phyloP scores from a whole-genome alignment of 2,888 invertebrate genomes.

The Pammene aurita region DNA sequence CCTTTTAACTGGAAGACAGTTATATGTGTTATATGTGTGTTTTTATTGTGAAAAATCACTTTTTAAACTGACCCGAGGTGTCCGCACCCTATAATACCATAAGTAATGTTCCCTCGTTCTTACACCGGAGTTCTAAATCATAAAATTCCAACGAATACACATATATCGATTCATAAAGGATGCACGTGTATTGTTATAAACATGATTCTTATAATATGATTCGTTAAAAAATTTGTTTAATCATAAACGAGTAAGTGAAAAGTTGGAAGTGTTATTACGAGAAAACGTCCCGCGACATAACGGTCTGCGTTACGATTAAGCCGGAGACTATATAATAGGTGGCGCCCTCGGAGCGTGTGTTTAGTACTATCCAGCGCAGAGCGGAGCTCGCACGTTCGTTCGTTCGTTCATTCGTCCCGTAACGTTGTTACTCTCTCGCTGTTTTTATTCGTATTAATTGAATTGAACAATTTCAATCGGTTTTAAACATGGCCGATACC shows the following conservation, averaged over 20 bases:
- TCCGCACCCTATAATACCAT: slow-evolving; percentile 24
- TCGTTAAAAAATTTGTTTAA: slow-evolving; percentile 23
- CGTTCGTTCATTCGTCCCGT: not conserved
- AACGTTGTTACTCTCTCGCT: too few species aligned
- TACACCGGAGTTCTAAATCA: not conserved
- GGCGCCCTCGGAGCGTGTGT: slow-evolving; percentile 7
- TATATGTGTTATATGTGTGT: not conserved
- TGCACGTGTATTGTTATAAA: not conserved
- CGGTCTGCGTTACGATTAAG: slow-evolving; percentile 24
- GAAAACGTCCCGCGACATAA: slow-evolving; percentile 29
- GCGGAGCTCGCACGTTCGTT: not conserved
- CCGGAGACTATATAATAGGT: slow-evolving; percentile 20
- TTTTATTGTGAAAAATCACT: slow-evolving; percentile 36
- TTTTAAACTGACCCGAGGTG: slow-evolving; percentile 36
- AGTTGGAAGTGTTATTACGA: slow-evolving; percentile 36
- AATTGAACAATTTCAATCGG: too few species aligned
- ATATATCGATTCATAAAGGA: slow-evolving; percentile 34
- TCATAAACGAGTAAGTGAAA: slow-evolving; percentile 35
- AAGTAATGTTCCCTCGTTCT: slow-evolving; percentile 15
- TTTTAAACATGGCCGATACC: slow-evolving; percentile 34
- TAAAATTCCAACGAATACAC: slow-evolving; percentile 8
- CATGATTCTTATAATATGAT: not conserved
- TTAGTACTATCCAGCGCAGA: slow-evolving; percentile 1
- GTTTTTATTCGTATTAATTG: not conserved
- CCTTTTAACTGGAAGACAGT: slow-evolving; percentile 19